Conservation (phyloP, 2,797 vertebrate species). For the Acridotheres tristis region DNA sequence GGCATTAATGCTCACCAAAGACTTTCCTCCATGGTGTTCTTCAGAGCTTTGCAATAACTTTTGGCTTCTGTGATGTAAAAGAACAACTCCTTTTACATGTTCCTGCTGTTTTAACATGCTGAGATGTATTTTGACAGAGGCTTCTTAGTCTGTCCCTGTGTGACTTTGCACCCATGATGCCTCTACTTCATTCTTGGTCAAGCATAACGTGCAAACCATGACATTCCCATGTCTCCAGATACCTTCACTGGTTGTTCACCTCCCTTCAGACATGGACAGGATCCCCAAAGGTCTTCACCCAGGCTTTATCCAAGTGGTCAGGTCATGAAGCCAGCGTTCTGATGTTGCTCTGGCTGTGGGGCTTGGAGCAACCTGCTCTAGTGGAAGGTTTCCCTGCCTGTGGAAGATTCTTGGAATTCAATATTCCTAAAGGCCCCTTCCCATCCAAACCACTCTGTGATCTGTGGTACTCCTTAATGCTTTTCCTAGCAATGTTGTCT, state of each 20-base stretch:
- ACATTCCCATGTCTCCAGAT: not conserved
- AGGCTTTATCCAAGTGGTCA: not conserved
- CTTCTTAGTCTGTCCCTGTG: not conserved
- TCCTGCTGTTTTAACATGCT: not conserved
- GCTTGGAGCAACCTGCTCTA: not conserved
- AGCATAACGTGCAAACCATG: not conserved
- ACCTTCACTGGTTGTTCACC: not conserved
- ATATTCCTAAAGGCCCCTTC: not conserved
- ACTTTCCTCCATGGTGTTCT: not conserved
- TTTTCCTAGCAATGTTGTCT: not conserved
- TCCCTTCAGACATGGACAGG: not conserved
- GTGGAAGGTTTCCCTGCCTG: not conserved
- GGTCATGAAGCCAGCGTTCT: not conserved
- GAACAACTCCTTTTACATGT: not conserved
- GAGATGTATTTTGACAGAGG: not conserved
- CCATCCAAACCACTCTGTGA: not conserved
- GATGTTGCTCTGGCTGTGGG: not conserved
- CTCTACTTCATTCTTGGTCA: not conserved
- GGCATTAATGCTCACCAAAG: not conserved
- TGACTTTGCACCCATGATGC: not conserved
- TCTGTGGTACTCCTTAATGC: not conserved
- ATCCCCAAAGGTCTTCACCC: not conserved
- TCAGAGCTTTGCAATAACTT: not conserved
- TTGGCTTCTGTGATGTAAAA: not conserved
- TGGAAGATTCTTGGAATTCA: not conserved